phyloP scores from a whole-genome alignment of 2,797 vertebrate genomes.

The Micrastur ruficollis region DNA sequence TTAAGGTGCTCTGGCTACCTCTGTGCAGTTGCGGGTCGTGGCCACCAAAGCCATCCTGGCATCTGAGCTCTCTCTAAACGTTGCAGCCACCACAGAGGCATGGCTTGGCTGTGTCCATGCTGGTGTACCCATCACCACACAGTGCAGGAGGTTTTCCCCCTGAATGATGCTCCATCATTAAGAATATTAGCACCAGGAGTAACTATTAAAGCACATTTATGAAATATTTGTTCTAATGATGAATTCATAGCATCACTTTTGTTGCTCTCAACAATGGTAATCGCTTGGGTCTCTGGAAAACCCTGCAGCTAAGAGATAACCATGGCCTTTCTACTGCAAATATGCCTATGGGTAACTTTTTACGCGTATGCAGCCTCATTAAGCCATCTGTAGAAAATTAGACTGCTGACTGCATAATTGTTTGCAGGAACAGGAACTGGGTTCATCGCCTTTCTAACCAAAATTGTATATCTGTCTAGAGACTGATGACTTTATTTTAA shows the following conservation, averaged over 20 bases:
- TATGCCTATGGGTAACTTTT: slow-evolving; percentile 25
- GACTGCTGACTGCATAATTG: slow-evolving; percentile 32
- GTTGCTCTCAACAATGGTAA: not conserved
- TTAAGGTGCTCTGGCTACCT: not conserved
- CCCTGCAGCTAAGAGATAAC: slow-evolving; percentile 38
- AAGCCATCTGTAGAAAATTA: slow-evolving; percentile 56
- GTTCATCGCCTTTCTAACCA: slow-evolving; percentile 24
- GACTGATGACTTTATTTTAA: slow-evolving; percentile 34
- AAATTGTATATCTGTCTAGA: slow-evolving; percentile 30
- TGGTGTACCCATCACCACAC: not conserved
- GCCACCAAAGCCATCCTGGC: not conserved
- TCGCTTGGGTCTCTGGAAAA: not conserved
- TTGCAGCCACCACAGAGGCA: not conserved
- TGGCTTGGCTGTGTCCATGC: not conserved
- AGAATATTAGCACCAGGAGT: not conserved
- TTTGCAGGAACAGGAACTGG: slow-evolving; percentile 20
- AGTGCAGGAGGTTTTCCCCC: not conserved
- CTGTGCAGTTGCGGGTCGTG: not conserved
- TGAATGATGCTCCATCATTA: not conserved
- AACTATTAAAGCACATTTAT: not conserved
- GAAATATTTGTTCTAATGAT: not conserved
- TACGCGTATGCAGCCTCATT: slow-evolving; percentile 10
- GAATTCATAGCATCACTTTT: not conserved
- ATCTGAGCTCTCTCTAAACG: not conserved
- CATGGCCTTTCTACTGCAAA: not conserved